A percentile compares a stretch with the other conserved stretches of the same genome.
Conservation (phyloP, 2,888 invertebrate species). For the Eumerus sabulonum region DNA sequence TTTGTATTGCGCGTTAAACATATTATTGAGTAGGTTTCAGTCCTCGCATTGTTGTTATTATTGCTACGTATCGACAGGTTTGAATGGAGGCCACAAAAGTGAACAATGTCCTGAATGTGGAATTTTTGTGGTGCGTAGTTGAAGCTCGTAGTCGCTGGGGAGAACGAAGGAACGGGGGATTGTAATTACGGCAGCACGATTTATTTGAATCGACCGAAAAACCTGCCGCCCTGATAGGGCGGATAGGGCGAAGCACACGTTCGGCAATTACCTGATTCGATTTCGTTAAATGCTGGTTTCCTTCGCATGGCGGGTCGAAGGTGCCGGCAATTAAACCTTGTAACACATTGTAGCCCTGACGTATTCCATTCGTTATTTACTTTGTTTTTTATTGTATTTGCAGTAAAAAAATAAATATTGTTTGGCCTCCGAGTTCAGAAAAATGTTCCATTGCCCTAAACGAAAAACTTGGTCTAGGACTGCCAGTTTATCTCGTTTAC, state of each 20-base stretch:
- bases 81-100: conserved; percentile 51
- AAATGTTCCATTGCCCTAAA: no score
- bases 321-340: conserved; percentile 45
- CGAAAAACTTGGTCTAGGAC: no score
- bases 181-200: conserved; percentile 49
- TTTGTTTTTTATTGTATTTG: no score
- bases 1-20: conserved; percentile 59
- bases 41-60: conserved; percentile 52
- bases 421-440: no score
- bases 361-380: no score
- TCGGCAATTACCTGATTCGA: conserved; percentile 59
- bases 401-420: no score
- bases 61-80: conserved; percentile 62
- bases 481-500: no score
- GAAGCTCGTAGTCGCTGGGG: not conserved
- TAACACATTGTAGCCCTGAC: conserved; percentile 37
- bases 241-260: conserved; percentile 24
- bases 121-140: conserved; percentile 21
- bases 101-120: conserved; percentile 38
- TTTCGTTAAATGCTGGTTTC: conserved; percentile 56
- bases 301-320: conserved; percentile 5
- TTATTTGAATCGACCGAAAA: conserved; percentile 46
- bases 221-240: no score
- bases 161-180: conserved; percentile 23
- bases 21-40: conserved; percentile 65